phyloP scores from a whole-genome alignment of 1,140 invertebrate species.

The Drosophila nigrodunni region DNA sequence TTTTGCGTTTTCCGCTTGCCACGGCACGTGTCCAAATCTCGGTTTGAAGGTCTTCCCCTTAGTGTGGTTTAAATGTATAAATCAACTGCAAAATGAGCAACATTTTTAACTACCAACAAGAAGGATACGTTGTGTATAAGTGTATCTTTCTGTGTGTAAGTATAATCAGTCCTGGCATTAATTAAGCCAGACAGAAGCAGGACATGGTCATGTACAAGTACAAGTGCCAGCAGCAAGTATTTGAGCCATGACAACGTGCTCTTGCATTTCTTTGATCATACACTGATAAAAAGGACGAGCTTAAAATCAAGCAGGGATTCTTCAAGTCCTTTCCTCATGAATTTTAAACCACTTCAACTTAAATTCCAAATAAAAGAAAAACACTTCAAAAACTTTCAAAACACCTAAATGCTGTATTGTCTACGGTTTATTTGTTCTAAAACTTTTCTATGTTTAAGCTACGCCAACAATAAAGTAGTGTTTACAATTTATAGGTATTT shows the following conservation, averaged over 20 bases:
- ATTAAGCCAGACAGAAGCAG: conserved; percentile 61
- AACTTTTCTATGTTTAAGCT: too few species aligned
- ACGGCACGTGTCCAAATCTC: conserved; percentile 42
- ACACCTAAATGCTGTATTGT: too few species aligned
- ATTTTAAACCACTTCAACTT: too few species aligned
- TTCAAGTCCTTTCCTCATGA: too few species aligned
- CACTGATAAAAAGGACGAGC: too few species aligned
- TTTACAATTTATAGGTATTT: too few species aligned
- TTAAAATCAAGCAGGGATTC: too few species aligned
- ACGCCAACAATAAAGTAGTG: too few species aligned
- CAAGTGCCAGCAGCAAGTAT: conserved; percentile 36
- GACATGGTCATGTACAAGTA: conserved; percentile 27
- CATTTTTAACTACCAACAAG: conserved; percentile 59
- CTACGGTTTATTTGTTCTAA: too few species aligned
- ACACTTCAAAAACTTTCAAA: too few species aligned
- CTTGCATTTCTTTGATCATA: conserved; percentile 43
- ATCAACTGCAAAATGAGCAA: conserved; percentile 64
- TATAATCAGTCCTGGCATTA: conserved; percentile 68
- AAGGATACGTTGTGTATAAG: conserved; percentile 8
- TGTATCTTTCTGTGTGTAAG: neutral
- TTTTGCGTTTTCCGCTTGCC: conserved; percentile 33
- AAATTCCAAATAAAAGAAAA: too few species aligned
- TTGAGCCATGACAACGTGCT: conserved; percentile 18
- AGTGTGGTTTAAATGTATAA: conserved; percentile 28
- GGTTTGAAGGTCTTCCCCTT: neutral